These are phyloP conservation scores for Drosophila paulistorum DNA, from an alignment of 1,140 invertebrate genomes.

Conservation along the genomic window DNA sequence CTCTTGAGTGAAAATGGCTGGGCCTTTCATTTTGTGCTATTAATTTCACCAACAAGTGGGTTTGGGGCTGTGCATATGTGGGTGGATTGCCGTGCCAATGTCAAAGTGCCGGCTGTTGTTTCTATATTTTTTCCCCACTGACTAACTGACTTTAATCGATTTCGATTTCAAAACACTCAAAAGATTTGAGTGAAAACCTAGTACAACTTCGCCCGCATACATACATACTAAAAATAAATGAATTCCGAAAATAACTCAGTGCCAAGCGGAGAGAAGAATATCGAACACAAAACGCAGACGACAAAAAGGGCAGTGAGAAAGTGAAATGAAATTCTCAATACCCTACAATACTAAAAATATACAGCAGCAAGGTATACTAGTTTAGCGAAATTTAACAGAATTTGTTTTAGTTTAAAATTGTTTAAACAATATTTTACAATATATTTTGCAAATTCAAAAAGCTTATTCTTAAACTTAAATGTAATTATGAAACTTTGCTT, in stretches of 20 bases:
- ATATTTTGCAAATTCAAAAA: slow-evolving; percentile 1
- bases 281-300: slow-evolving; percentile 15
- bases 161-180: slow-evolving; percentile 27
- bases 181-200: slow-evolving; percentile 9
- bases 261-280: slow-evolving; percentile 8
- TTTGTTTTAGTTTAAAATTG: not conserved
- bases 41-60: slow-evolving; percentile 1
- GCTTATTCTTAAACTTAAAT: not conserved
- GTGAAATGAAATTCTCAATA: slow-evolving; percentile 21
- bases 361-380: not conserved
- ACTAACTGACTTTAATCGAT: not conserved
- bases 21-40: slow-evolving; percentile 1
- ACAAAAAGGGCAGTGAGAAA: slow-evolving; percentile 30
- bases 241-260: slow-evolving; percentile 58
- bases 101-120: slow-evolving; percentile 27
- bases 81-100: not conserved
- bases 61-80: too few species aligned
- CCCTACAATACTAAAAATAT: slow-evolving; percentile 15
- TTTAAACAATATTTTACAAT: not conserved
- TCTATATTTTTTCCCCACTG: not conserved
- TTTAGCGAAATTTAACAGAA: not conserved
- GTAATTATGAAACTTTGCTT: not conserved
- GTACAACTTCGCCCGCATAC: slow-evolving; percentile 25
- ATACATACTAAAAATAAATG: slow-evolving; percentile 24
- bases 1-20: slow-evolving; percentile 7